Percentiles rank a stretch among this genome's conserved stretches.
These are phyloP conservation scores for Micrasema minimum DNA, from an alignment of 1,140 invertebrate species.

Conservation along the genomic window DNA sequence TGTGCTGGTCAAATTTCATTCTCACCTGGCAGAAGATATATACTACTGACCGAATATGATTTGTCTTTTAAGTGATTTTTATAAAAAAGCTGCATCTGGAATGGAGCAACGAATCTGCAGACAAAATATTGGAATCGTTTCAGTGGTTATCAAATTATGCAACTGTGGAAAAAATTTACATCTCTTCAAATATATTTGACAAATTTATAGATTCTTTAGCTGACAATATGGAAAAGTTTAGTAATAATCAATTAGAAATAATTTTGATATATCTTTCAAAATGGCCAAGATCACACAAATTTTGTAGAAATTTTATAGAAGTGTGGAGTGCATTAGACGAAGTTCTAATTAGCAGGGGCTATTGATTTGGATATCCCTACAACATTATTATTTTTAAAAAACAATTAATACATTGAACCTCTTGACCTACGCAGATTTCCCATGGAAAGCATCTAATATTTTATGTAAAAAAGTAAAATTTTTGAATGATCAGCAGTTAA, in stretches of 20 bases:
- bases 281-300: slow-evolving; percentile 57
- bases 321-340: slow-evolving; percentile 67
- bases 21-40: neutral
- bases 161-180: slow-evolving; percentile 51
- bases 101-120: slow-evolving; percentile 37
- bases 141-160: slow-evolving; percentile 58
- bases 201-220: slow-evolving; percentile 60
- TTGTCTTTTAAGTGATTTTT: neutral
- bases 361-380: slow-evolving; percentile 58
- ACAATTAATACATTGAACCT: slow-evolving; percentile 65
- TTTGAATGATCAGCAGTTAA: slow-evolving; percentile 65
- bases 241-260: slow-evolving; percentile 60
- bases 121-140: slow-evolving; percentile 58
- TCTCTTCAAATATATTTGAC: slow-evolving; percentile 59
- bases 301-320: slow-evolving; percentile 63
- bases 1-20: no score
- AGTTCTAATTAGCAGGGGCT: slow-evolving; percentile 63
- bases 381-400: slow-evolving; percentile 65
- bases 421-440: slow-evolving; percentile 58
- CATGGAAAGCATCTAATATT: slow-evolving; percentile 53
- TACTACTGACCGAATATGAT: neutral
- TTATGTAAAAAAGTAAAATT: slow-evolving; percentile 57
- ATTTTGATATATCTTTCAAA: slow-evolving; percentile 57
- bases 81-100: neutral
- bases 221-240: slow-evolving; percentile 60